Base-by-base conservation (phyloP, 2,113 vertebrate genomes). In the Vireo altiloquus region DNA sequence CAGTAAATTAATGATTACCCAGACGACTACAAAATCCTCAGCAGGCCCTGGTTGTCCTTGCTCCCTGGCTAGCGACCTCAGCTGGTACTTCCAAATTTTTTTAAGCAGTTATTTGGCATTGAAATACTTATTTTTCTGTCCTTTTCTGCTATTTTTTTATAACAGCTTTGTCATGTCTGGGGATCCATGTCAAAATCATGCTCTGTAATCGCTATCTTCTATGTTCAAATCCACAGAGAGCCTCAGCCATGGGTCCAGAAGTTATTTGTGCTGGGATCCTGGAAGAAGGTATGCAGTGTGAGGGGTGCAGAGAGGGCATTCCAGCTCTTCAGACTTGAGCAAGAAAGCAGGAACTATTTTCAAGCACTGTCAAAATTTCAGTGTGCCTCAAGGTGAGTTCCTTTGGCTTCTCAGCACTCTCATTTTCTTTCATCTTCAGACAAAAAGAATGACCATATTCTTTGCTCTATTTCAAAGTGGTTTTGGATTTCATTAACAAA, bases 281-380 rank as follows among this genome's bases (percentile, higher is more conserved):
- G 46, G 8, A 63, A 33, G 30, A 77, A 56, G n/a, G 6, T 9
- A 28, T 0, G 0, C 13, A 35, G 11, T 27, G 33, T 59, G 10
- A 19, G 63, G 16, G 10, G 17, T 30, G 11, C 27, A 72, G n/a
- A 60, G 15, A 21, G 12, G 27, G 6, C 18, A 76, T 28, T 47
- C 31, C 3, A 7, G 7, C 22, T 61, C 10, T 68, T 24, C n/a
- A 49, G 14, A 49, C 10, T 46, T 49, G 16, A 80, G 8, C 19
- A 61, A 85, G 28, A 82, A 56, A 40, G 27, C 42, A 49, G 21
- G 5, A 90, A 57, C 8, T 11, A 6, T 61, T 60, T 78, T 47
- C 66, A 86, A 74, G 14, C 9, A 39, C 15, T 44, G 7, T 15
- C 20, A 76, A 8, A 82, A 69, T 33, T 72, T 93, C 25, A 46